Base-by-base conservation (phyloP, 2,888 invertebrate genomes). In the Cremastinae sp. region DNA sequence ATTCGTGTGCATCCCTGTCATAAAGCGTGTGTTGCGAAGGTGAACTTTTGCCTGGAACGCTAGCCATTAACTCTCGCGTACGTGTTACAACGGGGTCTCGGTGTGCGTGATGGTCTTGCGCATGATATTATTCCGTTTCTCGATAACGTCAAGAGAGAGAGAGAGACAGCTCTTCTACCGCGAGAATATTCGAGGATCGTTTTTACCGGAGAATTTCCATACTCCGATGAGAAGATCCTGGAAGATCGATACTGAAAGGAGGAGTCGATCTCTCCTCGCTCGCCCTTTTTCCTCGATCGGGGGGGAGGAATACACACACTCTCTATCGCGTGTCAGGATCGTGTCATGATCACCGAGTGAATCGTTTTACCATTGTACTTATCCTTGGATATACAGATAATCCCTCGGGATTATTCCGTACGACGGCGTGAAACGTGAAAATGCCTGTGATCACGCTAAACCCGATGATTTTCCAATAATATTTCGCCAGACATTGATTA, bases 241-340 rank as follows among this genome's bases (percentile, higher is more conserved):
- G 14, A 12, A 53, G 38, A 59, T 69, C 69, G 69, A 34, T 70
- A 61, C 51, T 59, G 59, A 56, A 56, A 43, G 74, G 62, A 56
- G 68, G 62, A 62, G 56, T 62, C 59, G 62, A 62, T 62, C 14
- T 43, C 14, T 8, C 34, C 12, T 22, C 9, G 16, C 49, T 34
- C 28, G 28, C 28, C 5, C 28, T 28, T 5, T 28, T 28, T 3
- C 28, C 28, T 2, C 28, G n/a, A 28, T 18, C 34, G 28, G 18
- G 45, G 8, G 43, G 28, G 41, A 18, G n/a, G n/a, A n/a, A n/a
- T n/a, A n/a, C n/a, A n/a, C n/a, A n/a, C n/a, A n/a, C n/a, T n/a
- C 59, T 53, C 7, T 74, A 74, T 74, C 74, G 74, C 56, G 53
- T 69, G 74, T 74, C 68, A 62, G 61, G 69, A 74, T 69, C 74